These are phyloP conservation scores for Apaloderma vittatum DNA, from an alignment of 2,113 vertebrate genomes.

Conservation along the genomic window DNA sequence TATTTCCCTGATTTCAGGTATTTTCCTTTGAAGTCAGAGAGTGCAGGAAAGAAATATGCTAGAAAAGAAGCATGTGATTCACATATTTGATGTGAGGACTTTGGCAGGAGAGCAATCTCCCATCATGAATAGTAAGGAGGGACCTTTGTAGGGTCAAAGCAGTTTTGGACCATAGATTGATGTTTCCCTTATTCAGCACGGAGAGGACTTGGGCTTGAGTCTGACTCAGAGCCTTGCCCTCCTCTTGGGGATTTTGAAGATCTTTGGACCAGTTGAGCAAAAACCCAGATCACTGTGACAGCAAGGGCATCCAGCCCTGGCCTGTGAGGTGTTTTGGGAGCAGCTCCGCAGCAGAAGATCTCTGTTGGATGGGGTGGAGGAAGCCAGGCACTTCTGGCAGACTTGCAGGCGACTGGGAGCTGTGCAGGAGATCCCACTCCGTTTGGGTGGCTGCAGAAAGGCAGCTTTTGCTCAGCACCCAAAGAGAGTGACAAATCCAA, in stretches of 20 bases:
- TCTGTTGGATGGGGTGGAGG: accelerated
- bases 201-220: background rate
- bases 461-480: background rate
- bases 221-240: background rate
- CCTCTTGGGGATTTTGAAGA: background rate
- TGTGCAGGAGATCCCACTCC: background rate
- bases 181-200: background rate
- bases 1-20: background rate
- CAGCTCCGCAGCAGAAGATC: background rate
- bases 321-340: background rate
- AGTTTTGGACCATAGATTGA: background rate
- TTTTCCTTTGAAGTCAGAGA: background rate
- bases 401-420: background rate
- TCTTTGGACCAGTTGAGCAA: background rate
- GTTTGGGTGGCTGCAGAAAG: background rate
- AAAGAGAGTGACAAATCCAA: background rate
- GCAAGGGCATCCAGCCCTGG: background rate
- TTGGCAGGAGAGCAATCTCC: background rate
- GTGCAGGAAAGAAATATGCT: background rate
- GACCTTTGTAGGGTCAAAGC: background rate
- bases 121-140: background rate
- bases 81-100: background rate
- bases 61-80: background rate
- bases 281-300: background rate
- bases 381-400: background rate